A percentile compares a stretch with the other conserved stretches of the same genome.
phyloP scores from a whole-genome alignment of 2,888 invertebrate genomes.

The Calliphora vomitoria region DNA sequence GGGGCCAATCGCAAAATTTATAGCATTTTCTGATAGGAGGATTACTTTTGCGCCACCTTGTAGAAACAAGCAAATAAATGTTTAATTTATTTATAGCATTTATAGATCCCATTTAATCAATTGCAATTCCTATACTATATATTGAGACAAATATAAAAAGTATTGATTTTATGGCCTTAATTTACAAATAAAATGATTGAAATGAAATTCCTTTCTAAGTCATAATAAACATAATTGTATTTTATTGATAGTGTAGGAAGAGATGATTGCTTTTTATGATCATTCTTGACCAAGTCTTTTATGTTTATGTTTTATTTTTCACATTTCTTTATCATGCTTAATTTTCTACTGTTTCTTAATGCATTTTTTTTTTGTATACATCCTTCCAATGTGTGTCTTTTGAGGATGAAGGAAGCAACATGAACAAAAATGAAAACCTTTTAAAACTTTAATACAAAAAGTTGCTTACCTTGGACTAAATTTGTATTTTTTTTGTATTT shows the following conservation, averaged over 20 bases:
- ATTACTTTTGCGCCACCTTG: no score
- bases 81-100: no score
- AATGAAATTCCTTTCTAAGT: neutral
- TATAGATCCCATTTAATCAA: no score
- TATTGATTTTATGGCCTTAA: slow-evolving; percentile 1
- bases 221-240: slow-evolving; percentile 5
- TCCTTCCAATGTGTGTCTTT: neutral
- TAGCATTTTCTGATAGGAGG: no score
- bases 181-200: slow-evolving; percentile 7
- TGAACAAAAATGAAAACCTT: slow-evolving; percentile 4
- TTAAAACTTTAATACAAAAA: slow-evolving; percentile 54
- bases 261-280: slow-evolving; percentile 17
- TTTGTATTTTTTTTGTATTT: slow-evolving; percentile 63
- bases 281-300: slow-evolving; percentile 41
- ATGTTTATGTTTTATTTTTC: slow-evolving; percentile 12
- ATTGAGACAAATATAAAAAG: no score
- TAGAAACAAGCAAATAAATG: no score
- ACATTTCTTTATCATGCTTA: slow-evolving; percentile 28
- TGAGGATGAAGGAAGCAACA: slow-evolving; percentile 8
- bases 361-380: slow-evolving; percentile 15
- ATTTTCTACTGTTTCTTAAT: slow-evolving; percentile 33
- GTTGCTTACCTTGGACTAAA: slow-evolving; percentile 74
- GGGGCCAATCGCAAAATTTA: no score
- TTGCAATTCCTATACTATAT: no score
- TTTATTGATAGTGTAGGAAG: slow-evolving; percentile 40